These are phyloP conservation scores for Halictus quadricinctus DNA, from an alignment of 2,888 invertebrate genomes.

Conservation along the genomic window DNA sequence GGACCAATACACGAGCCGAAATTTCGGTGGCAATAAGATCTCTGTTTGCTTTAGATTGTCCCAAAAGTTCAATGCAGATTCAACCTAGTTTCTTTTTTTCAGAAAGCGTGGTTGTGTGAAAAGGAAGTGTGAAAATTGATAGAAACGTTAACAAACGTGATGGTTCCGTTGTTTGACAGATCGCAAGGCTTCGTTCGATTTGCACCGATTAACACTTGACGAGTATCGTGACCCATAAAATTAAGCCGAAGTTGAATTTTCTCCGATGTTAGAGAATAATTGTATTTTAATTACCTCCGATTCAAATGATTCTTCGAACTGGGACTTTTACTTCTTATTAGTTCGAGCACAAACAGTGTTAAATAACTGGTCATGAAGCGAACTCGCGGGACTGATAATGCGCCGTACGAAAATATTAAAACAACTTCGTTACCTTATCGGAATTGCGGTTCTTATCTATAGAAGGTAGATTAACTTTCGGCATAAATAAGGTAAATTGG, in stretches of 20 bases:
- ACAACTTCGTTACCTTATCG: not conserved
- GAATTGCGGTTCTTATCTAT: too few species aligned
- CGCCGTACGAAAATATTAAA: not conserved
- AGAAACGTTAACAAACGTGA: too few species aligned
- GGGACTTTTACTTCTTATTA: not conserved
- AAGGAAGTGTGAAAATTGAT: too few species aligned
- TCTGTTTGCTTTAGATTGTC: too few species aligned
- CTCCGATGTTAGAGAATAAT: not conserved
- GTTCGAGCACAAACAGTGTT: not conserved
- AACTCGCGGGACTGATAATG: not conserved
- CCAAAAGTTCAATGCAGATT: too few species aligned
- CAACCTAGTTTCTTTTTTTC: too few species aligned
- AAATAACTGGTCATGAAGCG: not conserved
- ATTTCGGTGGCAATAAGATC: too few species aligned
- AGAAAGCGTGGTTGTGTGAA: too few species aligned
- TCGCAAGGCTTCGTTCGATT: too few species aligned
- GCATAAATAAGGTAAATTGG: not conserved
- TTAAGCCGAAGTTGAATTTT: not conserved
- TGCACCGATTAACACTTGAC: too few species aligned
- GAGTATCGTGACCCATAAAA: not conserved
- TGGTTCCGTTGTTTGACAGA: too few species aligned
- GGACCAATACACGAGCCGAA: too few species aligned
- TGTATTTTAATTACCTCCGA: not conserved
- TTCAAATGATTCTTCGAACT: not conserved
- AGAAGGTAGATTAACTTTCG: not conserved